A percentile compares a stretch with the other conserved stretches of the same genome.
phyloP scores from a whole-genome alignment of 2,113 vertebrate species.

The Alethe diademata region DNA sequence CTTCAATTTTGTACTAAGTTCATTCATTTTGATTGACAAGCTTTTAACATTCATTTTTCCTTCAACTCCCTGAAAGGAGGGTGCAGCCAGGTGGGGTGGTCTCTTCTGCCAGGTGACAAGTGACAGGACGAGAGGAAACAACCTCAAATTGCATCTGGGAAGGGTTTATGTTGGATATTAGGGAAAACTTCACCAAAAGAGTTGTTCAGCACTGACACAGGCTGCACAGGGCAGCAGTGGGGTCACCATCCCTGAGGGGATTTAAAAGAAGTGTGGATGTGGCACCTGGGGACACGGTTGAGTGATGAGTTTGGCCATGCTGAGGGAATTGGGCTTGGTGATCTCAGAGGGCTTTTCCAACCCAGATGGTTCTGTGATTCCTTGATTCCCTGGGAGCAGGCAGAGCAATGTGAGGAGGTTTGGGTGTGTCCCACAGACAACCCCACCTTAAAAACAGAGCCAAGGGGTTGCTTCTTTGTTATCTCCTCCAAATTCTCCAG shows the following conservation, averaged over 20 bases:
- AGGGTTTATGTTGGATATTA: background rate
- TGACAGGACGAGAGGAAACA: background rate
- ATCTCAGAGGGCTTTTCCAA: background rate
- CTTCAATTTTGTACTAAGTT: background rate
- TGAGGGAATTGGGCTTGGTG: background rate
- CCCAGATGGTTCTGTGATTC: background rate
- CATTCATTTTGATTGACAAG: background rate
- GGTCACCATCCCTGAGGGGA: background rate
- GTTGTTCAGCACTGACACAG: background rate
- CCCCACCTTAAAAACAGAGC: background rate
- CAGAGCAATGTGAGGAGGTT: background rate
- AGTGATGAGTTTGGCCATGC: background rate
- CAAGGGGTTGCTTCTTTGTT: background rate
- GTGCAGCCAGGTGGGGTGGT: background rate
- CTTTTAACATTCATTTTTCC: background rate
- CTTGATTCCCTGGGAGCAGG: rapidly evolving
- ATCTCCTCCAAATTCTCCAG: background rate
- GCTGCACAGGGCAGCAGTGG: background rate
- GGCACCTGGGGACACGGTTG: background rate
- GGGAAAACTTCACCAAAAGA: background rate
- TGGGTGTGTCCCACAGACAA: background rate
- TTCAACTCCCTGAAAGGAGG: background rate
- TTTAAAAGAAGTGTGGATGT: background rate
- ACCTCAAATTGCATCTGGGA: background rate
- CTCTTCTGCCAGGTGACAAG: background rate